Conservation (phyloP, 1,140 invertebrate genomes). For the roundworm (Caenorhabditis elegans) region DNA sequence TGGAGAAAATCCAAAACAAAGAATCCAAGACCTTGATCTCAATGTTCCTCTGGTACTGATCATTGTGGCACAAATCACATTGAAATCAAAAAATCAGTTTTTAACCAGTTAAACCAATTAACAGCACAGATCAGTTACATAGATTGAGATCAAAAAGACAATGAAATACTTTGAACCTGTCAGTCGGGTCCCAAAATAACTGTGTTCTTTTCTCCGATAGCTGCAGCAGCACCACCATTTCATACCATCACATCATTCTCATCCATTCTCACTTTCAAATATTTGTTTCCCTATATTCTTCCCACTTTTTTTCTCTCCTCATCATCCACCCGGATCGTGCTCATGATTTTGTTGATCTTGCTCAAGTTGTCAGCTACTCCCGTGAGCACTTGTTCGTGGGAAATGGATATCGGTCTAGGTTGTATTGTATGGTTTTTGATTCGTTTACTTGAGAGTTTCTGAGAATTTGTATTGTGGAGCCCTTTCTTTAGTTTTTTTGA, state of each 20-base stretch:
- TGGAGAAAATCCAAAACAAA: too few species aligned
- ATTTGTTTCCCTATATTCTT: not conserved
- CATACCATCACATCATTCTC: not conserved
- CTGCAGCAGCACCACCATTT: not conserved
- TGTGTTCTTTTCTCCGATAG: not conserved
- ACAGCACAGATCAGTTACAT: not conserved
- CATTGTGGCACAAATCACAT: too few species aligned
- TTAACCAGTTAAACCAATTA: not conserved
- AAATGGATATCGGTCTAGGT: not conserved
- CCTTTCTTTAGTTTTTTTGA: too few species aligned
- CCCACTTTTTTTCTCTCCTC: not conserved
- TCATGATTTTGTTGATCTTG: constrained; percentile 15
- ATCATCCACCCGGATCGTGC: not conserved
- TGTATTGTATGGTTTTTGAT: not conserved
- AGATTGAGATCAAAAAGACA: not conserved
- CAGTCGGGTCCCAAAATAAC: not conserved
- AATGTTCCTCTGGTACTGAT: too few species aligned
- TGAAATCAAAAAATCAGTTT: too few species aligned
- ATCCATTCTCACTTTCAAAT: not conserved
- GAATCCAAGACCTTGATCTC: too few species aligned
- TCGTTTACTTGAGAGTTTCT: not conserved
- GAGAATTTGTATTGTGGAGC: not conserved
- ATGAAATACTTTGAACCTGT: constrained; percentile 10
- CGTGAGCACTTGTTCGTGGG: constrained; percentile 18
- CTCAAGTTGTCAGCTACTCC: constrained; percentile 17